Evolutionary conservation across 2,797 vertebrate species (phyloP).

Genomic region (Tiaroga cobitis): DNA sequence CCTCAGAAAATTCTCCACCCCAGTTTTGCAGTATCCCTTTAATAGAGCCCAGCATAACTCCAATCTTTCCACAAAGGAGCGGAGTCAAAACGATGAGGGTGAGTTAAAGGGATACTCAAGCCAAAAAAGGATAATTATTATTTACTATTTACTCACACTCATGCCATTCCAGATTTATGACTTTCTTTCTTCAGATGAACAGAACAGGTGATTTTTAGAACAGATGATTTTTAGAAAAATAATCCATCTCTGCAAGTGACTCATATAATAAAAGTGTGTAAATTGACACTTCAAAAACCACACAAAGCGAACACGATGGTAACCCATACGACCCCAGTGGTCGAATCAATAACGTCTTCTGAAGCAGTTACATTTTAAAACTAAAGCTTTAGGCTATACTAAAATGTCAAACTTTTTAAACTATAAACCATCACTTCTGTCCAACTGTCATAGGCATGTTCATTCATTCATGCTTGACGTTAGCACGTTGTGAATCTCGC

Average conservation of each 20-base stretch:
- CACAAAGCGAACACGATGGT: not conserved
- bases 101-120: not conserved
- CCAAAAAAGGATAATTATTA: not conserved
- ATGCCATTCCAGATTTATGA: not conserved
- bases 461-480: not conserved
- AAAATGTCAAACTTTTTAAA: not conserved
- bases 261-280: not conserved
- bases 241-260: not conserved
- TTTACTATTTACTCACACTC: not conserved
- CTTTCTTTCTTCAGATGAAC: not conserved
- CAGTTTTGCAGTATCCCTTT: not conserved
- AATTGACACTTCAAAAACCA: not conserved
- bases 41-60: no score
- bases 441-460: not conserved
- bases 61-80: no score
- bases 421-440: not conserved
- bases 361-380: not conserved
- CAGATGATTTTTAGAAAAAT: not conserved
- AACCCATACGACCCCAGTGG: not conserved
- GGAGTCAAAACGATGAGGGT: no score
- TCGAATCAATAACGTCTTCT: not conserved
- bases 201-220: not conserved
- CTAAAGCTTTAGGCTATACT: not conserved
- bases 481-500: not conserved
- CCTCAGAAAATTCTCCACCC: conserved; percentile 4